Evolutionary conservation across 2,113 vertebrate genomes (phyloP).

Genomic region (Ramphastos sulfuratus): DNA sequence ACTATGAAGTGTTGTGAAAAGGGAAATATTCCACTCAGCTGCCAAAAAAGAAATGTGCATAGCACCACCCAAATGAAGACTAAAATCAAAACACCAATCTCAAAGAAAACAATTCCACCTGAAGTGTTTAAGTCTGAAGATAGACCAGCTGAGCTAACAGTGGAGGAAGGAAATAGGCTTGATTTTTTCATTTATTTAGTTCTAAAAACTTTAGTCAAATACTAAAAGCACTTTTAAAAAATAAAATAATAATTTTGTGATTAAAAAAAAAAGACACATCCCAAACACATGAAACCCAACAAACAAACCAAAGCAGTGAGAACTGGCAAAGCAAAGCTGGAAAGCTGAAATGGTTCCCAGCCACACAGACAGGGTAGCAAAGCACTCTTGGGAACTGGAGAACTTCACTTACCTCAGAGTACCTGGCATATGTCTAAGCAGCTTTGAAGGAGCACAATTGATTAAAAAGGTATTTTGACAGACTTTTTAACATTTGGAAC

Average conservation of each 20-base stretch:
- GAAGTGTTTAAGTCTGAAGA: constrained; percentile 13
- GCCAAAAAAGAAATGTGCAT: not conserved
- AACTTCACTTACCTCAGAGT: constrained; percentile 2
- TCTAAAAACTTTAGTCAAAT: not conserved
- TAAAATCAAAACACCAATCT: constrained; percentile 29
- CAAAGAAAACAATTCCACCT: constrained; percentile 25
- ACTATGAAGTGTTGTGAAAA: not conserved
- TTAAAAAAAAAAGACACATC: too few relatives aligned
- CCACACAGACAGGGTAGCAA: not conserved
- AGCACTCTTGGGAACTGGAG: not conserved
- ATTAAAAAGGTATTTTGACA: constrained; percentile 51
- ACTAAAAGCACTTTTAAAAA: not conserved
- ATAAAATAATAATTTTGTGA: not conserved
- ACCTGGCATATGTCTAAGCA: constrained; percentile 36
- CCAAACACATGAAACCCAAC: not conserved
- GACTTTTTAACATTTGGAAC: not conserved
- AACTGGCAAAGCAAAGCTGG: not conserved
- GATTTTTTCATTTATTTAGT: not conserved
- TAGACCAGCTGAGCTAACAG: constrained; percentile 5
- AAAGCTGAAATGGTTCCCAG: not conserved
- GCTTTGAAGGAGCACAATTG: not conserved
- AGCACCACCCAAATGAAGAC: not conserved
- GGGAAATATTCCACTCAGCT: not conserved
- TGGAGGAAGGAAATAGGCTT: not conserved
- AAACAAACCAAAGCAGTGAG: not conserved